Conservation (phyloP, 1,140 invertebrate species). For the Formica selysi region DNA sequence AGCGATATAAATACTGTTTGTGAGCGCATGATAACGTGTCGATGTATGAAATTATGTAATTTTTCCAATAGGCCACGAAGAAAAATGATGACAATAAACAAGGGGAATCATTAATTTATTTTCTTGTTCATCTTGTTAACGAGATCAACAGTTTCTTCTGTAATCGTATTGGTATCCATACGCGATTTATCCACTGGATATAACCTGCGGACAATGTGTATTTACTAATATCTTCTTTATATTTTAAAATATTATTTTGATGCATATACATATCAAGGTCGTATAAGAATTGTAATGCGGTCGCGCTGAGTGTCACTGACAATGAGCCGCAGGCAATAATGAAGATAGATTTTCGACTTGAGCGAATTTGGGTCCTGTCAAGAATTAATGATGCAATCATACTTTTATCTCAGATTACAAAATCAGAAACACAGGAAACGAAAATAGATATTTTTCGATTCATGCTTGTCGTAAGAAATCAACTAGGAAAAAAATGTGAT, state of each 20-base stretch:
- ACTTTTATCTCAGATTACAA: neutral
- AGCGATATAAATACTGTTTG: slow-evolving; percentile 31
- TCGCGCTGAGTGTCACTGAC: neutral
- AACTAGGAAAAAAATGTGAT: neutral
- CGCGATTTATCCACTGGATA: slow-evolving; percentile 97
- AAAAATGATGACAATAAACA: slow-evolving; percentile 1
- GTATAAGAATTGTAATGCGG: neutral
- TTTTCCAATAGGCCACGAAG: slow-evolving; percentile 4
- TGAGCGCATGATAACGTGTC: neutral
- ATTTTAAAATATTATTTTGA: neutral
- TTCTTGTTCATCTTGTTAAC: slow-evolving; percentile 53
- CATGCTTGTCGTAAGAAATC: neutral
- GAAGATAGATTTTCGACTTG: neutral
- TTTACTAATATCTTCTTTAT: slow-evolving; percentile 60
- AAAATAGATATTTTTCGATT: neutral
- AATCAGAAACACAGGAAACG: neutral
- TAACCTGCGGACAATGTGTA: slow-evolving; percentile 88
- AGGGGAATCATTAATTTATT: slow-evolving; percentile 44
- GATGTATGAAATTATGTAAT: neutral
- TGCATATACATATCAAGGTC: neutral
- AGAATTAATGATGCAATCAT: neutral
- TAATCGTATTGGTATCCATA: slow-evolving; percentile 89
- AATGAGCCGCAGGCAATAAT: neutral
- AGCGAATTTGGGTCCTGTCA: neutral
- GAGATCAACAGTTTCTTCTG: slow-evolving; percentile 72